Conservation (phyloP, 2,113 vertebrate genomes). For the Ptyas mucosa region DNA sequence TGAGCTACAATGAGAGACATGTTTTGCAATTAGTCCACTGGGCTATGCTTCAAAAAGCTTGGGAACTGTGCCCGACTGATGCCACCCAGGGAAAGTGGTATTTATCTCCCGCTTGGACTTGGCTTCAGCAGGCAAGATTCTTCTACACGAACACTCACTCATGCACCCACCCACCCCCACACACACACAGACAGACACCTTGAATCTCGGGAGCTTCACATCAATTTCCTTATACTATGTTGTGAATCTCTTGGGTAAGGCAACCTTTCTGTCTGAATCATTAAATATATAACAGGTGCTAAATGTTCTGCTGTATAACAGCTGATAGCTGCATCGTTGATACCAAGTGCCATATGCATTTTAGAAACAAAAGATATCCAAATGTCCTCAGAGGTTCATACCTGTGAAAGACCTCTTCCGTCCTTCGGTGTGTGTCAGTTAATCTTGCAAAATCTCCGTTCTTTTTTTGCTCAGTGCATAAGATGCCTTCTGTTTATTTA, state of each 20-base stretch:
- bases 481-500: neutral
- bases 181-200: neutral
- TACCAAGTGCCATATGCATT: neutral
- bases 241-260: conserved; percentile 37
- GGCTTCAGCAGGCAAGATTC: conserved; percentile 47
- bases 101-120: conserved; percentile 40
- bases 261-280: conserved; percentile 23
- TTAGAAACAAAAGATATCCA: neutral
- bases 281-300: conserved; percentile 46
- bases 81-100: neutral
- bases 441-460: neutral
- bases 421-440: neutral
- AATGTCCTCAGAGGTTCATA: neutral
- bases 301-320: conserved; percentile 13
- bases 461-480: neutral
- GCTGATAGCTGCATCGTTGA: neutral
- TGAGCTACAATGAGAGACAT: conserved; percentile 13
- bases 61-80: conserved; percentile 26
- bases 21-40: conserved; percentile 36
- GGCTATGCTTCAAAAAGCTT: conserved; percentile 36
- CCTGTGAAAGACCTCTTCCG: neutral
- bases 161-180: neutral
- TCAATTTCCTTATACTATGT: conserved; percentile 49
- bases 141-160: neutral
- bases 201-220: conserved; percentile 29